Percentiles rank a stretch among this genome's conserved stretches.
Conservation (phyloP, 2,797 vertebrate species). For the Neostethus bicornis region DNA sequence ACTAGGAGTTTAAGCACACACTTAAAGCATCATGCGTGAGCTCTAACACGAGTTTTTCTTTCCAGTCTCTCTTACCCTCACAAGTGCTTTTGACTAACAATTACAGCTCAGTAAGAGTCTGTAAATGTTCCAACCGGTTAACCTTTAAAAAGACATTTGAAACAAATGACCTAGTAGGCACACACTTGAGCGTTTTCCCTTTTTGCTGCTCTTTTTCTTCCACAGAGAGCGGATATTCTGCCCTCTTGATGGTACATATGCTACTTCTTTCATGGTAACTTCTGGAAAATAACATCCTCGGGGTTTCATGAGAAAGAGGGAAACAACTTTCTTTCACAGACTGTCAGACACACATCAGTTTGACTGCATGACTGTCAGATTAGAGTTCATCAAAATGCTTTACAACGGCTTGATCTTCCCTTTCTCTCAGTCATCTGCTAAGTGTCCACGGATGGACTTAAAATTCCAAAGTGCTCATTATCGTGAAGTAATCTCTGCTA, state of each 20-base stretch:
- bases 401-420: slow-evolving; percentile 27
- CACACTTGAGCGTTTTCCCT: slow-evolving; percentile 44
- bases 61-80: slow-evolving; percentile 20
- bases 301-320: slow-evolving; percentile 27
- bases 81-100: slow-evolving; percentile 53
- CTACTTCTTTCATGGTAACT: slow-evolving; percentile 10
- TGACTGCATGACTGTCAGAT: slow-evolving; percentile 40
- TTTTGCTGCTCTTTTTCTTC: slow-evolving; percentile 24
- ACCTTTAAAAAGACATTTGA: slow-evolving; percentile 75
- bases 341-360: slow-evolving; percentile 38
- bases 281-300: slow-evolving; percentile 4
- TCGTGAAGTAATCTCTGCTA: slow-evolving; percentile 50
- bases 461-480: slow-evolving; percentile 70
- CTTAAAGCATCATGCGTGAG: slow-evolving; percentile 23
- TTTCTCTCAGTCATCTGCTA: slow-evolving; percentile 39
- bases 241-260: slow-evolving; percentile 7
- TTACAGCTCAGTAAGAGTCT: slow-evolving; percentile 47
- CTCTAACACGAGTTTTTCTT: slow-evolving; percentile 20
- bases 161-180: slow-evolving; percentile 60
- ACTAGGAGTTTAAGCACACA: slow-evolving; percentile 49
- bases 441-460: slow-evolving; percentile 48
- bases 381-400: slow-evolving; percentile 37
- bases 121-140: slow-evolving; percentile 75
- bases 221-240: slow-evolving; percentile 23
- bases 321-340: slow-evolving; percentile 32